Conservation (phyloP, 2,888 invertebrate genomes). For the Congeria kusceri region DNA sequence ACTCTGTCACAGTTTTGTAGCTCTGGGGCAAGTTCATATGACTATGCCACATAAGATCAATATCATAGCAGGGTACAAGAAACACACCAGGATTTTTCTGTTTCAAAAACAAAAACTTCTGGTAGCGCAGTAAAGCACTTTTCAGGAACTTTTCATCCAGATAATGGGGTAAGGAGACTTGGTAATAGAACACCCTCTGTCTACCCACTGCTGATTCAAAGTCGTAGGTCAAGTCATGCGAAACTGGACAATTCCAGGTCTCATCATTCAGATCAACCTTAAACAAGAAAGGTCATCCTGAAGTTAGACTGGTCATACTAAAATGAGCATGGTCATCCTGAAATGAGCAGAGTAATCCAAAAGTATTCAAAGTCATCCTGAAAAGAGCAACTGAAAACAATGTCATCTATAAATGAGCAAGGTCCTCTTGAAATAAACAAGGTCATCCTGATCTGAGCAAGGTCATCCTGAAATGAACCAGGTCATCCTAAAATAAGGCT, state of each 20-base stretch:
- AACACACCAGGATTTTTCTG: slow-evolving; percentile 84
- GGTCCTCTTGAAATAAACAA: no score
- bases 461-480: no score
- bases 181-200: slow-evolving; percentile 86
- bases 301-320: no score
- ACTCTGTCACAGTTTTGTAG: slow-evolving; percentile 77
- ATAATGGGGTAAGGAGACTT: slow-evolving; percentile 86
- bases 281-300: no score
- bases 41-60: slow-evolving; percentile 86
- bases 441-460: no score
- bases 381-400: no score
- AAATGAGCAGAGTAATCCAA: no score
- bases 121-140: slow-evolving; percentile 83
- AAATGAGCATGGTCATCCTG: no score
- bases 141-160: slow-evolving; percentile 84
- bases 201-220: slow-evolving; percentile 84
- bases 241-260: slow-evolving; percentile 41
- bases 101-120: slow-evolving; percentile 85
- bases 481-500: no score
- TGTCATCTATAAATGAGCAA: no score
- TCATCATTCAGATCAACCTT: slow-evolving; percentile 43
- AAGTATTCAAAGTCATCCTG: no score
- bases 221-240: slow-evolving; percentile 81
- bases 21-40: slow-evolving; percentile 85
- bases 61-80: slow-evolving; percentile 87